Conservation (phyloP, 1,140 invertebrate genomes). For the Scaptodrosophila lebanonensis region DNA sequence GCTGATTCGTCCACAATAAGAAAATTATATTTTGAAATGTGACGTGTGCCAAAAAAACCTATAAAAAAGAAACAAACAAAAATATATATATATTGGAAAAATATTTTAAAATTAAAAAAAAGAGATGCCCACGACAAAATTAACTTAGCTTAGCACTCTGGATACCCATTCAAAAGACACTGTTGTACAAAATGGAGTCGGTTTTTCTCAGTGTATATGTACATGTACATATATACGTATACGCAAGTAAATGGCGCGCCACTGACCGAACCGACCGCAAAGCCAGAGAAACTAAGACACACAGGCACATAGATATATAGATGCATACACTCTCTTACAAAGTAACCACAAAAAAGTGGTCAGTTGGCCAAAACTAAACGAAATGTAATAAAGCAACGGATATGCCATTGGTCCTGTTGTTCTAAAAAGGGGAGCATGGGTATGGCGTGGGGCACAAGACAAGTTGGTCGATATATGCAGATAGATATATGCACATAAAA, state of each 20-base stretch:
- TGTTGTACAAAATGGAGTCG: constrained; percentile 8
- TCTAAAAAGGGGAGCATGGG: constrained; percentile 17
- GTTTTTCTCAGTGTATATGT: constrained; percentile 1
- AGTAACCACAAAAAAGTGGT: constrained; percentile 73
- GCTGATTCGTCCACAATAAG: no score
- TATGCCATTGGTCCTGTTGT: constrained; percentile 50
- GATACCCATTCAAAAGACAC: no score
- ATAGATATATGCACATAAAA: constrained; percentile 31
- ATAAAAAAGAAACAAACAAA: no score
- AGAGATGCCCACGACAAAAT: no score
- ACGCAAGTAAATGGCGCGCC: constrained; percentile 55
- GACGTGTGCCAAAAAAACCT: no score
- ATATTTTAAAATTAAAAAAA: no score
- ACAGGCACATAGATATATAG: constrained; percentile 12
- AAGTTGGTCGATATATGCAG: constrained; percentile 16
- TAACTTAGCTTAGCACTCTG: no score
- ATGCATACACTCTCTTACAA: constrained; percentile 39
- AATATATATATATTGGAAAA: no score
- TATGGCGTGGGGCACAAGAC: constrained; percentile 10
- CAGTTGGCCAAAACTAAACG: constrained; percentile 74
- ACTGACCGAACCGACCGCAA: constrained; percentile 68
- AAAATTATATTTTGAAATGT: no score
- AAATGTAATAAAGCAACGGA: constrained; percentile 74
- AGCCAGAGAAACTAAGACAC: constrained; percentile 58
- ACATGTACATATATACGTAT: constrained; percentile 13